Evolutionary conservation across 2,797 vertebrate species (phyloP).

Genomic region (Mareca penelope): DNA sequence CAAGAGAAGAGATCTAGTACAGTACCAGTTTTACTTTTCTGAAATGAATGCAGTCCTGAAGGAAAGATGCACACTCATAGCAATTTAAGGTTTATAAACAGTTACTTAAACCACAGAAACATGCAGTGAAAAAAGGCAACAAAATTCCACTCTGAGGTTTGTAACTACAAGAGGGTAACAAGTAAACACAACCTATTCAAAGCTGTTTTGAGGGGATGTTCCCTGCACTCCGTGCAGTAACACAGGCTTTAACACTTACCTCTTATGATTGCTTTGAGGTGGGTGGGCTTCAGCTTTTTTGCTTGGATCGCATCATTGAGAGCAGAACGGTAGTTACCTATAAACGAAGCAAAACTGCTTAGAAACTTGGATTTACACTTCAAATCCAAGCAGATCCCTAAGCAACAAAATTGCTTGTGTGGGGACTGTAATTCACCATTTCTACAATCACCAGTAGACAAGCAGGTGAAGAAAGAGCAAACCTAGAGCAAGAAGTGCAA

Average conservation of each 20-base stretch:
- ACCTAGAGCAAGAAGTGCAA: neutral
- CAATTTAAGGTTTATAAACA: neutral
- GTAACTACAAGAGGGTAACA: accelerated
- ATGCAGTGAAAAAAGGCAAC: accelerated
- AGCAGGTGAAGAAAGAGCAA: neutral
- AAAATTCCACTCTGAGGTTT: neutral
- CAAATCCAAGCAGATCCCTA: neutral
- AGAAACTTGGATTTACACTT: neutral
- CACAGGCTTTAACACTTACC: slow-evolving; percentile 70
- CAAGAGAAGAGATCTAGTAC: neutral
- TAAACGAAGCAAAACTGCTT: neutral
- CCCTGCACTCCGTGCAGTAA: accelerated
- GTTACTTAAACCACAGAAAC: neutral
- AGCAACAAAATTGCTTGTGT: accelerated
- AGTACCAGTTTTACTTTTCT: neutral
- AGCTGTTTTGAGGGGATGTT: neutral
- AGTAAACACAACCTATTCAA: accelerated
- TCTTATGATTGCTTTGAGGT: slow-evolving; percentile 92
- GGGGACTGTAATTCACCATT: neutral
- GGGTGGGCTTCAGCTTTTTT: slow-evolving; percentile 89
- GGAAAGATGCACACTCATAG: neutral
- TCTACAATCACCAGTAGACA: accelerated
- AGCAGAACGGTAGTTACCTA: slow-evolving; percentile 94
- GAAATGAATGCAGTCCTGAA: neutral
- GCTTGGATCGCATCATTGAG: slow-evolving; percentile 87